Base-by-base conservation (phyloP, 2,888 invertebrate genomes). In the Napeogenes sylphis region DNA sequence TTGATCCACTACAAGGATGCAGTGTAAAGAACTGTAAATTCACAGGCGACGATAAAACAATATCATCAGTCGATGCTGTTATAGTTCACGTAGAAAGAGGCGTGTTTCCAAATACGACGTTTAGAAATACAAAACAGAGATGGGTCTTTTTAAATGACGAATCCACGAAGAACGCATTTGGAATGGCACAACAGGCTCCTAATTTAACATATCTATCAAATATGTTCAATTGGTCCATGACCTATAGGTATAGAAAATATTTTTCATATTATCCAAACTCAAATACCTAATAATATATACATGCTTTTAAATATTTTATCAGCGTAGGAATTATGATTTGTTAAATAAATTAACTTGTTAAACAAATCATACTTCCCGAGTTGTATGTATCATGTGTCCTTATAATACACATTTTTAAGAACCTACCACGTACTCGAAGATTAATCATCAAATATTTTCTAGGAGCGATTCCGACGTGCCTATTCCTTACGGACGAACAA, bases 221-320 rank as follows among this genome's bases (percentile, higher is more conserved):
- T 13, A 67, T 93, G 13, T 95, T 94, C 72, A 94, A 94, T 75
- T 94, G 94, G 94, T 93, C 94, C 0, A 94, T 94, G 93, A 92
- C 92, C 2, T 94, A 93, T 75, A 89, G 92, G 92, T 94, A 77
- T 13, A 13, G 4, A n/a, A n/a, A n/a, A n/a, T 47, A 6, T 47
- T n/a, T 14, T 14, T n/a, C 4, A n/a, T 14, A 14, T 4, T 47
- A 21, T 47, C 4, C 21, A 6, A 3, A n/a, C 13, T 35, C 35
- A 4, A 6, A 35, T 35, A 35, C 4, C 35, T 35, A 35, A 21
- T 21, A 21, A 21, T 21, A 21, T 21, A 21, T 21, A 21, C 21
- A 21, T 21, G 21, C 21, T 21, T 21, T 21, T 21, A 21, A 21
- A 21, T 21, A 21, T 21, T 21, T 21, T 21, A 21, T 21, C 21